phyloP scores from a whole-genome alignment of 2,113 vertebrate species.

The Porphyrio hochstetteri region DNA sequence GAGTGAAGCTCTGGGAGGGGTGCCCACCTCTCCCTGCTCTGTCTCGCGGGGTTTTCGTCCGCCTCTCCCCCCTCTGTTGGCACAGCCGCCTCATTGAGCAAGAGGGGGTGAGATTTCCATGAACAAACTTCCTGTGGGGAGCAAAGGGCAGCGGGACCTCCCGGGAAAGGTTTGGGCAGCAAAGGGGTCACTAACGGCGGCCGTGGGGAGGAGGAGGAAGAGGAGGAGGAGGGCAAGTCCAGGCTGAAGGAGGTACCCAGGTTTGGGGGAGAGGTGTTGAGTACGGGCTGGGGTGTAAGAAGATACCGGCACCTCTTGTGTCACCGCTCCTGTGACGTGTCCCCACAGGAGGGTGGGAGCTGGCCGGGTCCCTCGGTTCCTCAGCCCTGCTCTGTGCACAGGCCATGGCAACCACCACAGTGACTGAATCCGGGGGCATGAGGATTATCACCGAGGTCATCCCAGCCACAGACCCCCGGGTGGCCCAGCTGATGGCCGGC shows the following conservation, averaged over 20 bases:
- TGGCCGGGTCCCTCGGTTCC: not conserved
- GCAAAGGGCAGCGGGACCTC: slow-evolving; percentile 12
- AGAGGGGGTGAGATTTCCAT: not conserved
- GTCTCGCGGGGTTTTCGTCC: too few species aligned
- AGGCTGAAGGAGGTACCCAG: not conserved
- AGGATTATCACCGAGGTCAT: slow-evolving; percentile 59
- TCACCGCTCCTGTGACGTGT: accelerated
- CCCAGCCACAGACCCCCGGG: not conserved
- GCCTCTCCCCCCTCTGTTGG: not conserved
- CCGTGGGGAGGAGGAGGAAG: not conserved
- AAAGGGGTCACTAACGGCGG: accelerated
- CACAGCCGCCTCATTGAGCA: not conserved
- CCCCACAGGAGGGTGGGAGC: not conserved
- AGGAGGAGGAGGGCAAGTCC: not conserved
- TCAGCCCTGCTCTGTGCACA: not conserved
- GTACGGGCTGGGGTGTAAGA: not conserved
- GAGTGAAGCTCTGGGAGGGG: accelerated
- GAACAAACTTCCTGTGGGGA: not conserved
- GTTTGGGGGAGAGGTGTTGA: accelerated
- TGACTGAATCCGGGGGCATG: not conserved
- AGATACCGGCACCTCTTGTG: not conserved
- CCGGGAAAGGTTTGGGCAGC: not conserved
- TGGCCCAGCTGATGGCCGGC: not conserved
- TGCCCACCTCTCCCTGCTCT: too few species aligned
- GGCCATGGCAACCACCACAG: slow-evolving; percentile 12